Conservation (phyloP, 2,888 invertebrate genomes). For the Acronicta leporina region DNA sequence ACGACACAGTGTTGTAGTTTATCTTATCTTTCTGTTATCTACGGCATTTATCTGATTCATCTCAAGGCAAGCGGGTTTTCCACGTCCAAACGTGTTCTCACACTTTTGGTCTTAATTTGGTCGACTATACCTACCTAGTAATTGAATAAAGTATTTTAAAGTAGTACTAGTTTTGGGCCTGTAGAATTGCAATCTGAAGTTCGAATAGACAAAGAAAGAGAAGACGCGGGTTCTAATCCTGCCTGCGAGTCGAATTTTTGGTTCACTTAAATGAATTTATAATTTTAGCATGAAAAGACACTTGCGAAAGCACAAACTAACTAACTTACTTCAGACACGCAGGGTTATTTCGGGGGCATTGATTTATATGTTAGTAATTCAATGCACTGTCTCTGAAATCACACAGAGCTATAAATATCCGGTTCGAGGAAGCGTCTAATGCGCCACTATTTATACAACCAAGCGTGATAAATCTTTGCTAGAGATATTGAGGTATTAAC, state of each 20-base stretch:
- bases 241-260: no score
- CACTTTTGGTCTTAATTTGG: background rate
- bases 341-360: constrained; percentile 7
- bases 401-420: constrained; percentile 47
- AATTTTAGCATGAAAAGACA: no score
- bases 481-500: constrained; percentile 3
- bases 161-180: no score
- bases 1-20: background rate
- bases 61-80: constrained; percentile 9
- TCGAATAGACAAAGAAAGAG: no score
- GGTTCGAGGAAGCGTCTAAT: constrained; percentile 42
- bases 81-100: constrained; percentile 9
- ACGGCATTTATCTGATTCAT: constrained; percentile 17
- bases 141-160: no score
- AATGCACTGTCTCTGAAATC: constrained; percentile 35
- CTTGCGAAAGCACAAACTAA: no score
- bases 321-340: no score
- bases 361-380: constrained; percentile 28
- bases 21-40: constrained; percentile 27
- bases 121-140: background rate
- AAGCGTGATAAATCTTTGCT: constrained; percentile 42
- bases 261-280: no score
- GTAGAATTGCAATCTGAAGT: no score
- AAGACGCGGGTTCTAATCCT: no score
- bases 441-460: constrained; percentile 42